Conservation (phyloP, 2,113 vertebrate genomes). For the Arenaria interpres region DNA sequence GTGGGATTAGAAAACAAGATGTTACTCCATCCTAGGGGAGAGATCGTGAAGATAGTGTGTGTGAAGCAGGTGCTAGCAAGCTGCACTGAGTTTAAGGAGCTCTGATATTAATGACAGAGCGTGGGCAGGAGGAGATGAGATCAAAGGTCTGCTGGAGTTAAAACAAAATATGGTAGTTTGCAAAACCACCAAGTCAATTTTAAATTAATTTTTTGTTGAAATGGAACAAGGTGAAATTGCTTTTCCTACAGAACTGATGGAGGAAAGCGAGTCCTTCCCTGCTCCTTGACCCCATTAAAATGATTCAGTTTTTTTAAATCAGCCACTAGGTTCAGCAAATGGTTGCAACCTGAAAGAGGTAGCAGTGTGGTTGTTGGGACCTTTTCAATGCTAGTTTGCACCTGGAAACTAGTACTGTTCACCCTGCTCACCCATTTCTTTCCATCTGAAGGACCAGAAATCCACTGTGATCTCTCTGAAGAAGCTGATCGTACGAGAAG, state of each 20-base stretch:
- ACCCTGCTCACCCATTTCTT: not conserved
- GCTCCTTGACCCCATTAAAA: not conserved
- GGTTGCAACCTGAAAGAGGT: not conserved
- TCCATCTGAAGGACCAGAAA: slow-evolving; percentile 85
- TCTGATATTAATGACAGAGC: not conserved
- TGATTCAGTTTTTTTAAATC: not conserved
- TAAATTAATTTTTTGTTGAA: not conserved
- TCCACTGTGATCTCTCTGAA: slow-evolving; percentile 96
- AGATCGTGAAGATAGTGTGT: not conserved
- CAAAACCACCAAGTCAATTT: not conserved
- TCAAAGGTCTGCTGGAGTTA: not conserved
- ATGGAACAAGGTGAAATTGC: not conserved
- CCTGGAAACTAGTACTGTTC: not conserved
- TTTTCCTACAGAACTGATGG: not conserved
- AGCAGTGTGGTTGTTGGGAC: not conserved
- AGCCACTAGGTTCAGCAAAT: not conserved
- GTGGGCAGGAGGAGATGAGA: not conserved
- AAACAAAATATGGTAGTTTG: not conserved
- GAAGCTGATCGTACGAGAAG: slow-evolving; percentile 95
- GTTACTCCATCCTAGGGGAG: not conserved
- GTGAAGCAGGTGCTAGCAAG: not conserved
- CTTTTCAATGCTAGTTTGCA: not conserved
- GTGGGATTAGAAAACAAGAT: not conserved
- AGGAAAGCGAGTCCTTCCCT: not conserved
- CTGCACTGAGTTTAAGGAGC: not conserved